A percentile compares a stretch with the other conserved stretches of the same genome.
Conservation (phyloP, 1,140 invertebrate genomes). For the Conus betulinus region DNA sequence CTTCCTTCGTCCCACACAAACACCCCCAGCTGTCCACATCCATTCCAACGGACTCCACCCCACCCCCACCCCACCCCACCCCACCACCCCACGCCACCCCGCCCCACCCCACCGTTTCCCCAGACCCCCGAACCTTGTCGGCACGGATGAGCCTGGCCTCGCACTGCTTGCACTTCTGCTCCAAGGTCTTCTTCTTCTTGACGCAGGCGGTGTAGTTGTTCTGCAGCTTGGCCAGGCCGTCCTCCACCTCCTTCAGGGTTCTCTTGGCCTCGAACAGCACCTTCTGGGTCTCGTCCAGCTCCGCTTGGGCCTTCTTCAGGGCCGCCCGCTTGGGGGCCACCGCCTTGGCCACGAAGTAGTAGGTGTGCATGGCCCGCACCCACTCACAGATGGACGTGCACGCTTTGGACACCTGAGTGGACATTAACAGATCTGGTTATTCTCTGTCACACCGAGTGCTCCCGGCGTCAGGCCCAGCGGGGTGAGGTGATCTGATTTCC, state of each 20-base stretch:
- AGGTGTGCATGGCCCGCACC: conserved; percentile 91
- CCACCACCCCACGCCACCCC: no score
- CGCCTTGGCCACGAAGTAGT: conserved; percentile 77
- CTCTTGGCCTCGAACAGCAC: conserved; percentile 70
- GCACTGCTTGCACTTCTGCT: conserved; percentile 74
- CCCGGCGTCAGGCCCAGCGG: no score
- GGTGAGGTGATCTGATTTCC: no score
- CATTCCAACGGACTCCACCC: no score
- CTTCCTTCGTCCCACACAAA: no score
- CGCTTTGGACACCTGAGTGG: conserved; percentile 84
- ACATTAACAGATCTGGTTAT: no score
- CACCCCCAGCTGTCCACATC: no score
- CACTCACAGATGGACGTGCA: conserved; percentile 93
- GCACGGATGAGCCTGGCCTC: conserved; percentile 73
- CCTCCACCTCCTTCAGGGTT: conserved; percentile 71
- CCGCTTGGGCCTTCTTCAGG: conserved; percentile 67
- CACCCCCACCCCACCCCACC: background rate
- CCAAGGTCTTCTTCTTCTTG: conserved; percentile 74
- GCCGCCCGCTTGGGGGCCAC: conserved; percentile 76
- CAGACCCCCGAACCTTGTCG: conserved; percentile 68
- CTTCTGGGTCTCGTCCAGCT: conserved; percentile 73
- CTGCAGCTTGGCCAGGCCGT: conserved; percentile 75
- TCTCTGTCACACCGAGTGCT: no score
- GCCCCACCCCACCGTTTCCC: background rate
- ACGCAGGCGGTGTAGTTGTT: conserved; percentile 75